Base-by-base conservation (phyloP, 2,113 vertebrate genomes). In the Passerina amoena region DNA sequence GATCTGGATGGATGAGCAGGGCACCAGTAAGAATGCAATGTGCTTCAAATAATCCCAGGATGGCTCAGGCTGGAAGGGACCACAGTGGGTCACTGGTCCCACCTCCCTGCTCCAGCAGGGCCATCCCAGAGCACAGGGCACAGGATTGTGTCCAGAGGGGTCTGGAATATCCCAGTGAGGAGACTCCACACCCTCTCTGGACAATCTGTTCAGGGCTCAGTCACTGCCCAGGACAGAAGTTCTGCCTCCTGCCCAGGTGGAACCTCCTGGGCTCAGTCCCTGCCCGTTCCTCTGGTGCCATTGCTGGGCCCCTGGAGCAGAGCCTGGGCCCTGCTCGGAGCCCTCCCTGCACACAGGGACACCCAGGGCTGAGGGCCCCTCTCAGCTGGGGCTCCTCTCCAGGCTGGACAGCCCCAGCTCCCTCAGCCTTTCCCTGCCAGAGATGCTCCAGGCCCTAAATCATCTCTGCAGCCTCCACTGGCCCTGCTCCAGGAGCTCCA, bases 131-230 rank as follows among this genome's bases (percentile, higher is more conserved):
- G n/a, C 73, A 61, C 61, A 50, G 2, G 0, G 30, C 35, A 66
- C 27, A 53, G 54, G 33, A 45, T 8, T 70, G 64, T 69, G 72
- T 2, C 31, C 63, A 51, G 22, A 3, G 0, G 44, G 25, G 0
- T 37, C 72, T 60, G 53, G 18, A 44, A 44, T 37, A 37, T 22
- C 53, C 53, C 53, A 33, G 25, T 9, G 61, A 68, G 71, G 61
- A 76, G 44, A 31, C 37, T 28, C n/a, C n/a, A 45, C 28, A 33
- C 3, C 23, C 23, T 38, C 59, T 33, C 69, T 84, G 69, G 18
- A 1, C 59, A 71, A 40, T 47, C 31, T 66, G 51, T 21, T 35
- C 22, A 23, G 45, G 6, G 1, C 48, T 38, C 1, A 0, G 27
- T 0, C 57, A 11, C 56, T 57, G 42, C 30, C 4, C 42, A 50